A percentile compares a stretch with the other conserved stretches of the same genome.
These are phyloP conservation scores for Poecilus cupreus DNA, from an alignment of 2,888 invertebrate genomes.

Conservation along the genomic window DNA sequence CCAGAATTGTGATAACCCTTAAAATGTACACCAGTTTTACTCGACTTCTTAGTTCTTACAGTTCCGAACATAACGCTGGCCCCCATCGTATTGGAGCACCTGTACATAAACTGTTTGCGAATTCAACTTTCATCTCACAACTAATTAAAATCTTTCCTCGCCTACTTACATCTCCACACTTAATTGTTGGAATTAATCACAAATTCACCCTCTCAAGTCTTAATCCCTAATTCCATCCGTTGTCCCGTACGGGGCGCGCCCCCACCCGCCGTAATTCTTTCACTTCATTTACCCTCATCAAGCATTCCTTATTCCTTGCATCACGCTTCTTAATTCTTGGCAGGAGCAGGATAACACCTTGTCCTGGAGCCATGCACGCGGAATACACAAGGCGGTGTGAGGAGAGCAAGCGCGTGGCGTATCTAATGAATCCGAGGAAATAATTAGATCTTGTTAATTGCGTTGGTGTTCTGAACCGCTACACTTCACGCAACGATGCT, in stretches of 20 bases:
- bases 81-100: too few species aligned
- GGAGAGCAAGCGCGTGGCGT: neutral
- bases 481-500: neutral
- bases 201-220: neutral
- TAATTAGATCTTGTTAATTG: slow-evolving; percentile 17
- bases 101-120: too few species aligned
- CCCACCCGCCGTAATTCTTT: neutral
- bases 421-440: slow-evolving; percentile 11
- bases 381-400: neutral
- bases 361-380: neutral
- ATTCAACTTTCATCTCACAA: too few species aligned
- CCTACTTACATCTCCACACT: neutral
- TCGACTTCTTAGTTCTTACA: too few species aligned
- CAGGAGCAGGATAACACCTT: neutral
- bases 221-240: too few species aligned
- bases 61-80: too few species aligned
- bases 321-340: neutral
- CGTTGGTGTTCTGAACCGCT: slow-evolving; percentile 1
- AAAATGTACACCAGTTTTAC: too few species aligned
- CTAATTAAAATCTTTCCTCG: too few species aligned
- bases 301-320: neutral
- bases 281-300: neutral
- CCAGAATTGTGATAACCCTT: too few species aligned
- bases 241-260: too few species aligned
- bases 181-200: neutral